These are phyloP conservation scores for Philopotamus ludificatus DNA, from an alignment of 1,140 invertebrate genomes.

Conservation along the genomic window DNA sequence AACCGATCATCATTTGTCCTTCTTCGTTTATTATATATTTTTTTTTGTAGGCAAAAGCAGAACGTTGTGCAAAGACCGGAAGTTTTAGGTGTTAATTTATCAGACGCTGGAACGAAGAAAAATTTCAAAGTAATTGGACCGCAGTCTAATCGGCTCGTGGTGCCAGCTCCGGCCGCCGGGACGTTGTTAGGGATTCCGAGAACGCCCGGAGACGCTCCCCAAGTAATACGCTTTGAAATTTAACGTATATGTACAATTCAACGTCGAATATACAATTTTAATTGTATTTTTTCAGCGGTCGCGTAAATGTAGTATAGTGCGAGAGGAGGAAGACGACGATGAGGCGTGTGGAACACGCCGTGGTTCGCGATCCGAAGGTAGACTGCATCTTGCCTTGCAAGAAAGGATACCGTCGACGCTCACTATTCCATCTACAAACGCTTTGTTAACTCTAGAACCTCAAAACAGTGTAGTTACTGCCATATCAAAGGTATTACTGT, in stretches of 20 bases:
- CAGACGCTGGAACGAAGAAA: not conserved
- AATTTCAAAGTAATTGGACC: conserved; percentile 43
- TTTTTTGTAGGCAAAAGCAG: conserved; percentile 30
- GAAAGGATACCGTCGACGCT: conserved; percentile 51
- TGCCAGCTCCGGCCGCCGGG: conserved; percentile 44
- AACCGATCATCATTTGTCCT: not conserved
- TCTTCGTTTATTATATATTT: conserved; percentile 8
- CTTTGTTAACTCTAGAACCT: not conserved
- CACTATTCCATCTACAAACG: conserved; percentile 41
- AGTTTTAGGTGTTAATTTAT: conserved; percentile 44
- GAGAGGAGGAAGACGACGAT: conserved; percentile 79
- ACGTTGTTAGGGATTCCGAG: conserved; percentile 59
- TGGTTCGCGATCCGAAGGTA: conserved; percentile 63
- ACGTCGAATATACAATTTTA: conserved; percentile 13
- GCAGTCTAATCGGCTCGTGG: conserved; percentile 46
- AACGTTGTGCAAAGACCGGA: conserved; percentile 45
- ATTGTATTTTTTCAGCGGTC: conserved; percentile 55
- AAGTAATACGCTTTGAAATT: conserved; percentile 47
- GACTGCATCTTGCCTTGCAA: conserved; percentile 59
- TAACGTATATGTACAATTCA: not conserved
- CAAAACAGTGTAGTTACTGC: conserved; percentile 25
- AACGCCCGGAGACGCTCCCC: conserved; percentile 59
- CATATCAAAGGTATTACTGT: conserved; percentile 34
- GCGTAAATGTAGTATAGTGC: conserved; percentile 85
- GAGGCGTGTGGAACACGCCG: conserved; percentile 57